Conservation (phyloP, 2,888 invertebrate genomes). For the Drosophila algonquin region DNA sequence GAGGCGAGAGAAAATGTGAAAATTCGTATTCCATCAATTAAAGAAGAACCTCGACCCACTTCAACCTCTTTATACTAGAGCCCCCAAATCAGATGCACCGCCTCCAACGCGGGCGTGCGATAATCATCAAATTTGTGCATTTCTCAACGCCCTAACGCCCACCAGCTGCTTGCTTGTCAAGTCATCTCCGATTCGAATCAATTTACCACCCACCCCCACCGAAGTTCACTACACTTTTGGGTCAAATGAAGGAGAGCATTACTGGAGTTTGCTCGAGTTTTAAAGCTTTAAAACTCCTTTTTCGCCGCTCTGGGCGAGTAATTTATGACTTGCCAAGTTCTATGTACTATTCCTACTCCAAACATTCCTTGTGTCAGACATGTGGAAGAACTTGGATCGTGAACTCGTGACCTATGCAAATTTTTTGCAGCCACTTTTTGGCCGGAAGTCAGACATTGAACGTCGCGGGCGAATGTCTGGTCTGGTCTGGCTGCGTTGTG, state of each 20-base stretch:
- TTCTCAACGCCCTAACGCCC: constrained; percentile 32
- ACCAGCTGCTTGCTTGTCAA: constrained; percentile 59
- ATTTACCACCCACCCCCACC: constrained; percentile 51
- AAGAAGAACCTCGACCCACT: constrained; percentile 69
- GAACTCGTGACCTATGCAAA: constrained; percentile 83
- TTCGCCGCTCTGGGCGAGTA: constrained; percentile 54
- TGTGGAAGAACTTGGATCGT: constrained; percentile 67
- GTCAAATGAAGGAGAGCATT: constrained; percentile 48
- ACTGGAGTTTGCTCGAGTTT: constrained; percentile 8
- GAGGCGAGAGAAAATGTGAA: constrained; percentile 1
- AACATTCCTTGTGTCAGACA: constrained; percentile 58
- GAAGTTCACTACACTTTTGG: constrained; percentile 80
- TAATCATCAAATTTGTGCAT: constrained; percentile 68
- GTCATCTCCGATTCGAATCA: constrained; percentile 77
- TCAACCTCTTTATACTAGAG: constrained; percentile 27
- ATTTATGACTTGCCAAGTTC: constrained; percentile 71
- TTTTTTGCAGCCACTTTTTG: constrained; percentile 66
- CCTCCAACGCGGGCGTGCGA: constrained; percentile 46
- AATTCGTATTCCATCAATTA: constrained; percentile 53
- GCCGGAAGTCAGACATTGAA: constrained; percentile 76
- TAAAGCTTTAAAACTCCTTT: constrained; percentile 50
- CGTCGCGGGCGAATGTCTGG: constrained; percentile 49
- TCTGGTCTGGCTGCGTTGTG: constrained; percentile 24
- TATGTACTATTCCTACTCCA: constrained; percentile 23
- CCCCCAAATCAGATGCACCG: constrained; percentile 72